These are phyloP conservation scores for Ectobius pallidus DNA, from an alignment of 2,888 invertebrate species.

Conservation along the genomic window DNA sequence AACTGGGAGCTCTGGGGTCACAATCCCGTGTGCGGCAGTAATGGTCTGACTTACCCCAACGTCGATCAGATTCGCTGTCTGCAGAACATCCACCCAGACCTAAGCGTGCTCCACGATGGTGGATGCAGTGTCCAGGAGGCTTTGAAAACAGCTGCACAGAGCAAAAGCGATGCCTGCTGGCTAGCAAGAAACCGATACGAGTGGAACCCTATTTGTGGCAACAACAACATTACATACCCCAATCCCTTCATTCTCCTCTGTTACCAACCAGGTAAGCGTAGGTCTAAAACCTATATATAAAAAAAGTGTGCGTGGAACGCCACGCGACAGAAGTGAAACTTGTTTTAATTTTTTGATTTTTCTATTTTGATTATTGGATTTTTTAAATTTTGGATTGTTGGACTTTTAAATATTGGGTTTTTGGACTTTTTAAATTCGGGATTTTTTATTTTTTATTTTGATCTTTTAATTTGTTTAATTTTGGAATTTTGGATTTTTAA, in stretches of 20 bases:
- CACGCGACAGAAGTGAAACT: no score
- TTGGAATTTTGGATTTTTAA: no score
- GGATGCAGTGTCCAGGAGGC: conserved; percentile 48
- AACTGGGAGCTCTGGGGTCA: neutral
- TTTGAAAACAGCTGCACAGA: conserved; percentile 38
- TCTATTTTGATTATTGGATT: no score
- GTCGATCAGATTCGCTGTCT: conserved; percentile 48
- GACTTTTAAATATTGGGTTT: no score
- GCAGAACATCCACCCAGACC: conserved; percentile 46
- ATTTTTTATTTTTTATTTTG: no score
- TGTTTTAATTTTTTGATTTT: no score
- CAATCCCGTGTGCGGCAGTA: conserved; percentile 48
- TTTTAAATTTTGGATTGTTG: no score
- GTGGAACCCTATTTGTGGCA: conserved; percentile 49
- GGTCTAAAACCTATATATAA: no score
- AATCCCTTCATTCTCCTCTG: conserved; percentile 51
- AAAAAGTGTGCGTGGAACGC: no score
- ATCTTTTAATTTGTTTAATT: no score
- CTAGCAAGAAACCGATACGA: conserved; percentile 48
- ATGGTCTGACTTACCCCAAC: conserved; percentile 50
- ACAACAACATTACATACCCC: conserved; percentile 48
- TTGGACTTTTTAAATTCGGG: no score
- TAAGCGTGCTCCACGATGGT: conserved; percentile 48
- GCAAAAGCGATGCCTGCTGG: conserved; percentile 44
- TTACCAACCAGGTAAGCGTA: conserved; percentile 45